Percentiles rank a stretch among this genome's conserved stretches.
These are phyloP conservation scores for Arctocebus calabarensis DNA, from an alignment of 2,797 vertebrate genomes.

Conservation along the genomic window DNA sequence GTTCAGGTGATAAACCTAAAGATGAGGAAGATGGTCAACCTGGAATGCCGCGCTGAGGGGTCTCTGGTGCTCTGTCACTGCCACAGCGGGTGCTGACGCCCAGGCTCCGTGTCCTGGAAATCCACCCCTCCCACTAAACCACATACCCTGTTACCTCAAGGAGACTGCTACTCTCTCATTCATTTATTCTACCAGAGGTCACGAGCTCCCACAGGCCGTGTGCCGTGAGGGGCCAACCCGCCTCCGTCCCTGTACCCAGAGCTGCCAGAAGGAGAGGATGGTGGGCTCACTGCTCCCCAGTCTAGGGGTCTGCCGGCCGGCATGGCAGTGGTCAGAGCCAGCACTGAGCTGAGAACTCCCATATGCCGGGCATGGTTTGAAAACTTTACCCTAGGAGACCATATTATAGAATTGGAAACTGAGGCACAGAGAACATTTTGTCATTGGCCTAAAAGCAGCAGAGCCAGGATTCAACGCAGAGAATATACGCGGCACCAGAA, in stretches of 20 bases:
- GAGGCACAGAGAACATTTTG: not conserved
- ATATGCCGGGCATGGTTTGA: not conserved
- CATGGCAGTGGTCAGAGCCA: not conserved
- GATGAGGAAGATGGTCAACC: not conserved
- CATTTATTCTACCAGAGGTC: too few relatives aligned
- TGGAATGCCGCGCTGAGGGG: not conserved
- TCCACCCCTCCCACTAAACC: too few relatives aligned
- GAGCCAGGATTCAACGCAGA: not conserved
- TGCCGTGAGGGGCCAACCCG: too few relatives aligned
- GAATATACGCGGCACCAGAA: not conserved
- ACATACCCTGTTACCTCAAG: too few relatives aligned
- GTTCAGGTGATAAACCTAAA: not conserved
- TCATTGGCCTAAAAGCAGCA: not conserved
- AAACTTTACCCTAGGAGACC: not conserved
- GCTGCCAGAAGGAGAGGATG: not conserved
- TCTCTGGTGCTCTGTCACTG: not conserved
- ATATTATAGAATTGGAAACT: not conserved
- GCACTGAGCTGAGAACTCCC: not conserved
- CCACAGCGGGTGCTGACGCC: not conserved
- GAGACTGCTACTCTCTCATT: too few relatives aligned
- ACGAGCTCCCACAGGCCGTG: not conserved
- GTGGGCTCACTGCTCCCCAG: too few relatives aligned
- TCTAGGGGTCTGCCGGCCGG: too few relatives aligned
- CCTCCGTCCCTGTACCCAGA: not conserved
- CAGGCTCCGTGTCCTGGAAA: not conserved